Base-by-base conservation (phyloP, 2,797 vertebrate species). In the Thaleichthys pacificus region DNA sequence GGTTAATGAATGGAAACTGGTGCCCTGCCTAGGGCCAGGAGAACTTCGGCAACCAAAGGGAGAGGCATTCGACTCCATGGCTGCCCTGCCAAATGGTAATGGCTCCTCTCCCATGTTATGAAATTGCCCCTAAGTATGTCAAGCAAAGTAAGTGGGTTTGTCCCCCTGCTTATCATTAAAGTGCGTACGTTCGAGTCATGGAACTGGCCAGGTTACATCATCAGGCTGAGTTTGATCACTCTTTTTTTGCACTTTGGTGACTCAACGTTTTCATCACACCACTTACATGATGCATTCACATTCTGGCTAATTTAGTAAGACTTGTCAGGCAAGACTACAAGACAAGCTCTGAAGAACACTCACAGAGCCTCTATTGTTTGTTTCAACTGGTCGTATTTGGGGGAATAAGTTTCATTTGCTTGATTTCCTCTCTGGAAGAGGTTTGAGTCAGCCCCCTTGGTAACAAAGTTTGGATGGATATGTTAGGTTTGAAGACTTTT, bases 1-100 rank as follows among this genome's bases (percentile, higher is more conserved):
- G 79, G 78, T 88, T 86, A 89, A 89, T 89, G 82, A 86, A 81
- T 90, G 86, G 88, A 88, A 89, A 89, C 76, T 81, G 56, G 73
- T 87, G 68, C 71, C 77, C 77, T 82, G 79, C 80, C 75, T 75
- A 28, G 22, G 81, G 78, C 76, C 73, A 71, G 70, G 65, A 80
- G 66, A 62, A 57, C 73, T 80, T 60, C 56, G 69, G 61, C 66
- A 70, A 89, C 70, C 73, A 42, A 54, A 68, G 74, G 63, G 74
- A 73, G 72, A 73, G 42, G 60, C 81, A 63, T 60, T 0, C 68
- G 66, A 73, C 86, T 68, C 85, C 80, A 74, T 84, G 76, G 74
- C 80, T 81, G 62, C 61, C 86, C 74, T 82, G 82, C 86, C 81
- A 84, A 79, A 60, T 66, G 14, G 32, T 85, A 68, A 58, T 65